Conservation (phyloP, 2,888 invertebrate species). For the Conus canariensis region DNA sequence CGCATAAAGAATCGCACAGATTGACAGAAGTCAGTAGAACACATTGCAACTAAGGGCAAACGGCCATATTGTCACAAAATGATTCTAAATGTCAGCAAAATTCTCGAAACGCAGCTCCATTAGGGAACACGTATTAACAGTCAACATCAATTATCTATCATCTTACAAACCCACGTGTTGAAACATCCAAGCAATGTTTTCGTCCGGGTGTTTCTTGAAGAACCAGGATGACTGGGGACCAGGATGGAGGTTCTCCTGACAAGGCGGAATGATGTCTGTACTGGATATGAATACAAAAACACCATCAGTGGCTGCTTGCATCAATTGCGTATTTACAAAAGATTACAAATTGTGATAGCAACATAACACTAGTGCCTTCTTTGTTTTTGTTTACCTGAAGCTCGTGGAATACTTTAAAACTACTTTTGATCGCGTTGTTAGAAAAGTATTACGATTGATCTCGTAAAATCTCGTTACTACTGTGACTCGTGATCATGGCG, state of each 20-base stretch:
- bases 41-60: background rate
- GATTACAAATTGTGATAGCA: background rate
- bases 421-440: slow-evolving; percentile 12
- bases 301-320: background rate
- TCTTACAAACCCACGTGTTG: slow-evolving; percentile 51
- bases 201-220: slow-evolving; percentile 77
- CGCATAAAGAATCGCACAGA: background rate
- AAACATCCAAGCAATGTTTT: slow-evolving; percentile 75
- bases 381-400: background rate
- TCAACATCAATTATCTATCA: slow-evolving; percentile 1
- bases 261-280: slow-evolving; percentile 21
- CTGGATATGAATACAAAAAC: background rate
- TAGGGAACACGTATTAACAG: background rate
- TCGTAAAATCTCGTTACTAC: slow-evolving; percentile 1
- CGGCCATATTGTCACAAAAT: slow-evolving; percentile 22
- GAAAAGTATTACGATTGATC: background rate
- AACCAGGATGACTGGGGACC: slow-evolving; percentile 76
- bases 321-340: background rate
- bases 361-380: background rate
- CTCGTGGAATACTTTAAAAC: background rate
- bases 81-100: background rate
- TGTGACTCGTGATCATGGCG: slow-evolving; percentile 31
- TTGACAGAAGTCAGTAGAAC: background rate
- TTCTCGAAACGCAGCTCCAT: background rate
- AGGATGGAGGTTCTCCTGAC: slow-evolving; percentile 59